Evolutionary conservation across 1,140 invertebrate genomes (phyloP), one percentile per base, ranked within the genome.

Genomic region (Trinorchestia longiramus): DNA sequence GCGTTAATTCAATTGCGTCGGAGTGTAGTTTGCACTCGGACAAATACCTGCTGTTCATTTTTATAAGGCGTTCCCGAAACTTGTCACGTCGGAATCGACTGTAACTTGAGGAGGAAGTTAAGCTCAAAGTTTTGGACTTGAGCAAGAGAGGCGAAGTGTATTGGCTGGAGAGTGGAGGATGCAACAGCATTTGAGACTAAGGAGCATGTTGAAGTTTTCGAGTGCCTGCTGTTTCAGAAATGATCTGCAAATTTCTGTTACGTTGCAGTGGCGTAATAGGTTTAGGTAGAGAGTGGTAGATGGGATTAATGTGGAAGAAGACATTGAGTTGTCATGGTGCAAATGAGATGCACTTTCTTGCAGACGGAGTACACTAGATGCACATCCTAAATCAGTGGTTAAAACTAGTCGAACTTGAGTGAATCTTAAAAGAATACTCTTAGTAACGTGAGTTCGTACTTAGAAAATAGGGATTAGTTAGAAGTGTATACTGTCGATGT

Each of bases 21-120:
- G 88, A 41, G 88, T 90, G 88, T 90, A 90, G 88, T 90, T 90
- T 90, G 88, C 88, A 90, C 88, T 90, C 88, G n/a, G 43, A 90
- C 88, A 90, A 90, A 90, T 43, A 90, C 88, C 88, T 90, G 88
- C n/a, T 90, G 88, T 90, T 90, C 88, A 90, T 90, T 90, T 90
- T 90, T 90, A 90, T 90, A 90, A 43, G 88, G 88, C 11, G 43
- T 42, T 42, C 43, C 36, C 23, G n/a, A 90, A 90, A 90, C 88
- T 90, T 43, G 88, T 90, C 88, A 90, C 88, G 88, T 90, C n/a
- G 88, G 41, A 90, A 41, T 90, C 88, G 88, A 90, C 88, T 90
- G n/a, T 28, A 90, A 90, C n/a, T 90, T 90, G 88, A 41, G 88
- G 88, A 42, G 41, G 41, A 90, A 90, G 88, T 90, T 90, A 90